Percentiles rank a stretch among this genome's conserved stretches.
phyloP scores from a whole-genome alignment of 2,888 invertebrate genomes.

The Elegia similella region DNA sequence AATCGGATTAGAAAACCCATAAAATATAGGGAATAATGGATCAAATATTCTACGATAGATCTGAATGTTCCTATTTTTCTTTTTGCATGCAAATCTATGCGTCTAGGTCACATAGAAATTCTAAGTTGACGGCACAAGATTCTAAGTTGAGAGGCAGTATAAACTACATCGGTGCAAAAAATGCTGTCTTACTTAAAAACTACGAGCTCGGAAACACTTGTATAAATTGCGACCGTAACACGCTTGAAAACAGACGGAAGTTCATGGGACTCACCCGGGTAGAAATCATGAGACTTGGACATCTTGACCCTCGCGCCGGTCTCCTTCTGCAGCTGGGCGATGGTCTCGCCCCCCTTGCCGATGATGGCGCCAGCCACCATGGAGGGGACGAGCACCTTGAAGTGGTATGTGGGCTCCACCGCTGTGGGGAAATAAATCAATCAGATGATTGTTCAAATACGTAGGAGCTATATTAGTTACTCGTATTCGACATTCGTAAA shows the following conservation, averaged over 20 bases:
- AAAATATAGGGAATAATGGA: too few relatives aligned
- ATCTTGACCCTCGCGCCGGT: constrained; percentile 98
- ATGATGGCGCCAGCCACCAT: constrained; percentile 99
- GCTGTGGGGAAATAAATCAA: constrained; percentile 64
- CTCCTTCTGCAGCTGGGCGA: constrained; percentile 98
- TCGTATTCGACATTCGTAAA: neutral
- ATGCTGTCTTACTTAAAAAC: too few relatives aligned
- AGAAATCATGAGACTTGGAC: constrained; percentile 99
- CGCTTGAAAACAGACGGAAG: neutral
- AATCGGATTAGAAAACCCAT: too few relatives aligned
- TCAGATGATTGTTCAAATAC: neutral
- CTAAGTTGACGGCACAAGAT: too few relatives aligned
- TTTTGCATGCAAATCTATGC: too few relatives aligned
- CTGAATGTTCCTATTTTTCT: too few relatives aligned
- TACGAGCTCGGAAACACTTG: too few relatives aligned
- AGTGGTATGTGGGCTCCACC: constrained; percentile 95
- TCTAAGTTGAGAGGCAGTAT: too few relatives aligned
- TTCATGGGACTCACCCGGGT: constrained; percentile 89
- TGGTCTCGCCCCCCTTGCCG: constrained; percentile 99
- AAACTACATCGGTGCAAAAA: too few relatives aligned
- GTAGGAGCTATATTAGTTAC: neutral
- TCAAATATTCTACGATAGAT: too few relatives aligned
- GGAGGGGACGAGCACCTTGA: constrained; percentile 98
- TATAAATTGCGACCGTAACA: neutral
- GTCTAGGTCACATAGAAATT: too few relatives aligned